Evolutionary conservation across 1,140 invertebrate genomes (phyloP), one percentile per base, ranked within the genome.

Genomic region (Ericerus pela): DNA sequence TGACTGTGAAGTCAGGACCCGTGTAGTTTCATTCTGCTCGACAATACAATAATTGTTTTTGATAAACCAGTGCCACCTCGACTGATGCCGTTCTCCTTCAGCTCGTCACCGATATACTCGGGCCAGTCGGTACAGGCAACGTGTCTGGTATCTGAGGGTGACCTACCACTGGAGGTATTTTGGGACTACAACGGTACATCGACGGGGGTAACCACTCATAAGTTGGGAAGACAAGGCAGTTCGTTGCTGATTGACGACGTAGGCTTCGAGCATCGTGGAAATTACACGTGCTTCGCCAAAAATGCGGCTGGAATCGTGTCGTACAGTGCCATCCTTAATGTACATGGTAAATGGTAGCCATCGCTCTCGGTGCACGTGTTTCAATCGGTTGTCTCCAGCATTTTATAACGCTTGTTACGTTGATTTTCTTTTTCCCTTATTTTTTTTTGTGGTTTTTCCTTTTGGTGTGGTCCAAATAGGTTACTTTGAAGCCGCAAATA

Each of bases 231-330:
- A 69, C 75, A 80, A 59, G 79, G 78, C 66, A 81, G 79, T 60
- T 73, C 71, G 31, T 65, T 75, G 56, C 72, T 69, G 57, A 73
- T 74, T 58, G 36, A 60, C n/a, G 30, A 51, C n/a, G 55, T 54
- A 10, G 26, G 43, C 18, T 37, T 53, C 33, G 31, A 58, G 30
- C 31, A 58, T 31, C 51, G 52, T 60, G 85, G 84, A 36, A 82
- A 85, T 66, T 86, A 85, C 62, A 84, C 80, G 20, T 87, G 85
- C 64, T 74, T 75, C 20, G 88, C 84, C 16, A 79, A 71, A 64
- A 77, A 75, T 63, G 51, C 58, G 20, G 72, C 68, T 31, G 73
- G 70, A 11, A 60, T 66, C 18, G 63, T 65, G 6, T 72, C 73
- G 57, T 75, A 74, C 58, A 68, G 70, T 3, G 76, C 77, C 62